A percentile compares a stretch with the other conserved stretches of the same genome.
phyloP scores from a whole-genome alignment of 2,888 invertebrate genomes.

The Athalia circularis region DNA sequence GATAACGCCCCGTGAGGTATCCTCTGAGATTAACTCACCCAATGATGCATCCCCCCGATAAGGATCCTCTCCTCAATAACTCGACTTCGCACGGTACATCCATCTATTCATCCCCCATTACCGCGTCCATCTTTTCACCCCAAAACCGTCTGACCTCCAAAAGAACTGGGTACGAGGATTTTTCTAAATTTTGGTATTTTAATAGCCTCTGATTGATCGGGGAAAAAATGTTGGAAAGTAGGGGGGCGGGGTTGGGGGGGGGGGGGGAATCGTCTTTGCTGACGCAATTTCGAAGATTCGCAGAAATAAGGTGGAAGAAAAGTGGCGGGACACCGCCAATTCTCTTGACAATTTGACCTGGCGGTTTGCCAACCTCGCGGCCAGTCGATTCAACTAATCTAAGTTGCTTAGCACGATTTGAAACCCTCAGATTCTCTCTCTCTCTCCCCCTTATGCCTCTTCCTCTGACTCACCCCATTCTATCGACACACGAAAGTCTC shows the following conservation, averaged over 20 bases:
- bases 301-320: constrained; percentile 52
- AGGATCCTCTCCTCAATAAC: constrained; percentile 45
- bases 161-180: background rate
- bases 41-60: constrained; percentile 38
- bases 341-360: constrained; percentile 69
- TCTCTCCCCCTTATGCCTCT: no score
- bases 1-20: constrained; percentile 63
- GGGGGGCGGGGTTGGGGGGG: no score
- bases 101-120: constrained; percentile 5
- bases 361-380: constrained; percentile 66
- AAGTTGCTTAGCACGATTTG: constrained; percentile 71
- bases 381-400: constrained; percentile 72
- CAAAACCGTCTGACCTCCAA: background rate
- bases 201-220: background rate
- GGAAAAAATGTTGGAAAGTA: background rate
- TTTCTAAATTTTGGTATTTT: background rate
- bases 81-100: constrained; percentile 19
- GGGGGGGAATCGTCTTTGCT: background rate
- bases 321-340: constrained; percentile 59
- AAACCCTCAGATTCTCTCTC: constrained; percentile 27
- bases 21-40: constrained; percentile 61
- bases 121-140: background rate
- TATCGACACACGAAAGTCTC: constrained; percentile 48
- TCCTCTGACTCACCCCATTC: constrained; percentile 51
- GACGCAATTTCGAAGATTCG: constrained; percentile 31